Conservation (phyloP, 2,888 invertebrate genomes). For the Zootermopsis nevadensis region DNA sequence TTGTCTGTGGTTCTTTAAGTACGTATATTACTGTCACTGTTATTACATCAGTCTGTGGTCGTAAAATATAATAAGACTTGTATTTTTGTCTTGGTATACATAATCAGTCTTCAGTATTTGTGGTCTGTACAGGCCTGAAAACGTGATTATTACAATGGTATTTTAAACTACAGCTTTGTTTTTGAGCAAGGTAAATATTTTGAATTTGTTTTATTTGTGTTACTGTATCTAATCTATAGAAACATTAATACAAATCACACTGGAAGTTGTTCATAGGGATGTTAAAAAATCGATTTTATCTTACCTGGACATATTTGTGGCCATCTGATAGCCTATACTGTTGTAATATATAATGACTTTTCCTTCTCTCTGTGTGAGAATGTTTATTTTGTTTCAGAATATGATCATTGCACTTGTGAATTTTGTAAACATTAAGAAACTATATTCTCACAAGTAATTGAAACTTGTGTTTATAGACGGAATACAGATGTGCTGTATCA, state of each 20-base stretch:
- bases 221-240: not conserved
- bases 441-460: not conserved
- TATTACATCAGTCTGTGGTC: too few species aligned
- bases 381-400: conserved; percentile 15
- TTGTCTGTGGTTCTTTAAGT: too few species aligned
- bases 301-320: not conserved
- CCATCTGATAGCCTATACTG: conserved; percentile 10
- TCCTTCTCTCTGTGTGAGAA: conserved; percentile 7
- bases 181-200: not conserved
- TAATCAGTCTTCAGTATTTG: too few species aligned
- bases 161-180: too few species aligned
- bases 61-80: too few species aligned
- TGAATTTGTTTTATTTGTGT: not conserved
- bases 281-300: conserved; percentile 4
- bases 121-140: too few species aligned
- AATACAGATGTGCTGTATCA: not conserved
- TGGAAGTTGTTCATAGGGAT: not conserved
- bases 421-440: conserved; percentile 9
- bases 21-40: too few species aligned
- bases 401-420: conserved; percentile 18
- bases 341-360: conserved; percentile 24
- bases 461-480: too few species aligned
- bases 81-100: too few species aligned
- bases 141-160: too few species aligned
- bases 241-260: conserved; percentile 30